Percentiles rank a stretch among this genome's conserved stretches.
These are phyloP conservation scores for Achroia grisella DNA, from an alignment of 1,140 invertebrate genomes.

Conservation along the genomic window DNA sequence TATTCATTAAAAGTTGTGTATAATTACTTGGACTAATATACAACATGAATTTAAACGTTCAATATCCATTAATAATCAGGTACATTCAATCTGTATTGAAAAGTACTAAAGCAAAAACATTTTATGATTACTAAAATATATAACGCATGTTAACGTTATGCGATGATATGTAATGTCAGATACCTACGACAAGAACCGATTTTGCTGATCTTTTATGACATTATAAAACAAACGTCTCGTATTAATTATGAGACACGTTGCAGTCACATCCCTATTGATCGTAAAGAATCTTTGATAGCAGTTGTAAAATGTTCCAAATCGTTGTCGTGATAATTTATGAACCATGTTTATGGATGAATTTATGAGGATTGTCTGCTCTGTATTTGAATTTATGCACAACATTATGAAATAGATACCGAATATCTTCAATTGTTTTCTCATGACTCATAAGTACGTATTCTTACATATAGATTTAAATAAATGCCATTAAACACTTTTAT, in stretches of 20 bases:
- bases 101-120: conserved; percentile 31
- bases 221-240: conserved; percentile 70
- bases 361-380: conserved; percentile 36
- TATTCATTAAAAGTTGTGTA: conserved; percentile 25
- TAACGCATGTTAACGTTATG: conserved; percentile 36
- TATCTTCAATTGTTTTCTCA: neutral
- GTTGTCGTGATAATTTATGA: conserved; percentile 70
- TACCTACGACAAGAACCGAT: conserved; percentile 26
- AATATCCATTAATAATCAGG: conserved; percentile 22
- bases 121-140: conserved; percentile 52
- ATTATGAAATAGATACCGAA: neutral
- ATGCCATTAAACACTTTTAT: too few species aligned
- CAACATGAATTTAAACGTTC: conserved; percentile 25
- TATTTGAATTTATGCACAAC: neutral
- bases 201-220: conserved; percentile 61
- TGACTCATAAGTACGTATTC: too few species aligned
- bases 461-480: too few species aligned
- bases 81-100: conserved; percentile 19
- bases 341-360: conserved; percentile 67
- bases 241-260: conserved; percentile 64
- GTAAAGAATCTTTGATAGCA: conserved; percentile 66
- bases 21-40: conserved; percentile 26
- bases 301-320: conserved; percentile 70
- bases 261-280: conserved; percentile 61
- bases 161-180: conserved; percentile 28